A percentile compares a stretch with the other conserved stretches of the same genome.
Conservation (phyloP, 1,140 invertebrate species). For the Spodoptera frugiperda region DNA sequence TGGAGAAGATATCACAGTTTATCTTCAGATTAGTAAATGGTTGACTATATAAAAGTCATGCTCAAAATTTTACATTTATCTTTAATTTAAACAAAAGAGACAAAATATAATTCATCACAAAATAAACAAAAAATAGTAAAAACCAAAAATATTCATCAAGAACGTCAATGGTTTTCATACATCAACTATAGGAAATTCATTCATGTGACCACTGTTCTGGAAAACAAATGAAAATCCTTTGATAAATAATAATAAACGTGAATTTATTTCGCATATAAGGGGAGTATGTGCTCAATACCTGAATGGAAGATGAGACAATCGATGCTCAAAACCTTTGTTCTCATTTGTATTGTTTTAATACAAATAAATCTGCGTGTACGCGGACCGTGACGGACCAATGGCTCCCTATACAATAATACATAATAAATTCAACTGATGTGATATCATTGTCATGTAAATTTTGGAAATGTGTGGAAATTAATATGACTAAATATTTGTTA, state of each 20-base stretch:
- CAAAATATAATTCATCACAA: too few relatives aligned
- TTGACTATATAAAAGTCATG: too few relatives aligned
- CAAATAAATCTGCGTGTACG: conserved; percentile 30
- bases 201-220: background rate
- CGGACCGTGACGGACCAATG: conserved; percentile 35
- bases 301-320: conserved; percentile 39
- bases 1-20: too few relatives aligned
- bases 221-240: background rate
- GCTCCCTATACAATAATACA: conserved; percentile 37
- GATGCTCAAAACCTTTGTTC: conserved; percentile 29
- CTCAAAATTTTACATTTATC: too few relatives aligned
- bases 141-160: too few relatives aligned
- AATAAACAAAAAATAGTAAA: too few relatives aligned
- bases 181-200: background rate
- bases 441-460: conserved; percentile 43
- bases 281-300: background rate
- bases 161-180: too few relatives aligned
- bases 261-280: conserved; percentile 21
- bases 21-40: too few relatives aligned
- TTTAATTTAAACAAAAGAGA: too few relatives aligned
- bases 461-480: conserved; percentile 37
- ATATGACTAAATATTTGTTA: conserved; percentile 41
- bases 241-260: background rate
- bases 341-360: conserved; percentile 41
- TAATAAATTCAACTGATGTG: conserved; percentile 37